A percentile compares a stretch with the other conserved stretches of the same genome.
phyloP scores from a whole-genome alignment of 2,888 invertebrate species.

The Sarcophaga carnaria region DNA sequence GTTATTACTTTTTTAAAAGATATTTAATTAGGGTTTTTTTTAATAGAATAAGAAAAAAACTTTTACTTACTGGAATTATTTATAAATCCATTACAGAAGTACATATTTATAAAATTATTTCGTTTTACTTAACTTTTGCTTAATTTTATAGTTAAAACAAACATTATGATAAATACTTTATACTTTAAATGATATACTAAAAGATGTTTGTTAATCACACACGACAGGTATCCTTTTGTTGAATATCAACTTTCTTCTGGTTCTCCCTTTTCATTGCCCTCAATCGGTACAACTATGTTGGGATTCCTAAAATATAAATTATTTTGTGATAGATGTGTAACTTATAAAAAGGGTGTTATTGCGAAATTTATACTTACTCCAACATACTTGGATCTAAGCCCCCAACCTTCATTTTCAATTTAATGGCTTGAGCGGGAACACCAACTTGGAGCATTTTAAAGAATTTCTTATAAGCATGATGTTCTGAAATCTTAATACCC shows the following conservation, averaged over 20 bases:
- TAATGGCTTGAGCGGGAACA: conserved; percentile 91
- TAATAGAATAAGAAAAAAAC: too few relatives aligned
- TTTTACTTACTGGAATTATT: too few relatives aligned
- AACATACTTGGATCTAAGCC: conserved; percentile 86
- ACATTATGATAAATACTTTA: conserved; percentile 8
- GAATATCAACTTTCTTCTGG: conserved; percentile 50
- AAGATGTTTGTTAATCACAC: conserved; percentile 34
- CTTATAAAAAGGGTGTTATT: not conserved
- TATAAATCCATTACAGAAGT: too few relatives aligned
- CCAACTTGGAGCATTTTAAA: conserved; percentile 96
- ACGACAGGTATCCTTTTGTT: not conserved
- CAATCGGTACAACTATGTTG: conserved; percentile 26
- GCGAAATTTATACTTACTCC: conserved; percentile 72
- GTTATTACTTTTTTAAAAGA: too few relatives aligned
- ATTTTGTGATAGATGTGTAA: not conserved
- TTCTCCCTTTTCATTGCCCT: not conserved
- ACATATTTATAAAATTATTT: too few relatives aligned
- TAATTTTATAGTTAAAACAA: not conserved
- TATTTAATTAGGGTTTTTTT: too few relatives aligned
- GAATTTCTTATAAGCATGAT: conserved; percentile 88
- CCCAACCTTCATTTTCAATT: conserved; percentile 90
- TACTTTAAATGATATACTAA: conserved; percentile 4
- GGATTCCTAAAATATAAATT: conserved; percentile 51
- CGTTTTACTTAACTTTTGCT: too few relatives aligned
- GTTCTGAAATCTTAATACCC: conserved; percentile 82